phyloP scores from a whole-genome alignment of 2,888 invertebrate genomes.

The Barypeithes pellucidus region DNA sequence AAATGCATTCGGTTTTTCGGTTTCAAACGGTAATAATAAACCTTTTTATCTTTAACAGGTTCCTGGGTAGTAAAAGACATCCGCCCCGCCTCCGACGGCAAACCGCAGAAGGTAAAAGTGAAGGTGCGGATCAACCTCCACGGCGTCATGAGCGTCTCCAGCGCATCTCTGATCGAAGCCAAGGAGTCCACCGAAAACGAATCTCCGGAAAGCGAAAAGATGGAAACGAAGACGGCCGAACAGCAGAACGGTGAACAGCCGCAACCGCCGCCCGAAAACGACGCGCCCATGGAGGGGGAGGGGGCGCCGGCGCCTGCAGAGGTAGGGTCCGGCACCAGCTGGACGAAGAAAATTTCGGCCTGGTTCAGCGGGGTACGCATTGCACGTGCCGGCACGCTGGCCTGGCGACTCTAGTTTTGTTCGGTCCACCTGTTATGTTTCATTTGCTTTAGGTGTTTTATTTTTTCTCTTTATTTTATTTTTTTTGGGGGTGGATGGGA shows the following conservation, averaged over 20 bases:
- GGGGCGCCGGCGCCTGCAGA: constrained; percentile 65
- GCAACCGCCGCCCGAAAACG: constrained; percentile 69
- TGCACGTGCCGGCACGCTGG: constrained; percentile 62
- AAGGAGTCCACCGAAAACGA: constrained; percentile 72
- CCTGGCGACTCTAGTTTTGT: constrained; percentile 62
- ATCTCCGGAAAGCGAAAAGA: constrained; percentile 58
- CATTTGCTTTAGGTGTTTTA: constrained; percentile 19
- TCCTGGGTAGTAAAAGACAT: constrained; percentile 87
- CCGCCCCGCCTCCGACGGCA: constrained; percentile 89
- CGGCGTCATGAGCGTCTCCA: constrained; percentile 91
- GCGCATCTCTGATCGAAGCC: constrained; percentile 88
- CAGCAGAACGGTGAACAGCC: constrained; percentile 50
- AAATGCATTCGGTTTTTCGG: too few relatives aligned
- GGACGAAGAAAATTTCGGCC: constrained; percentile 72
- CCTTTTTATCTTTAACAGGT: constrained; percentile 72
- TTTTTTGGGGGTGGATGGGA: constrained; percentile 6
- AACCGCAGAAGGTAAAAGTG: constrained; percentile 95
- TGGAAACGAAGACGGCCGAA: constrained; percentile 71
- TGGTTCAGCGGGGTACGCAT: constrained; percentile 73
- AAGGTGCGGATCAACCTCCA: constrained; percentile 96
- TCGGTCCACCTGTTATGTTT: constrained; percentile 57
- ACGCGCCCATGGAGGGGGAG: constrained; percentile 65
- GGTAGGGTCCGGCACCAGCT: constrained; percentile 70
- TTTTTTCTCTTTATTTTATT: constrained; percentile 18
- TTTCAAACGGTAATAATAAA: too few relatives aligned